Conservation (phyloP, 2,888 invertebrate genomes). For the Ectemnius lituratus region DNA sequence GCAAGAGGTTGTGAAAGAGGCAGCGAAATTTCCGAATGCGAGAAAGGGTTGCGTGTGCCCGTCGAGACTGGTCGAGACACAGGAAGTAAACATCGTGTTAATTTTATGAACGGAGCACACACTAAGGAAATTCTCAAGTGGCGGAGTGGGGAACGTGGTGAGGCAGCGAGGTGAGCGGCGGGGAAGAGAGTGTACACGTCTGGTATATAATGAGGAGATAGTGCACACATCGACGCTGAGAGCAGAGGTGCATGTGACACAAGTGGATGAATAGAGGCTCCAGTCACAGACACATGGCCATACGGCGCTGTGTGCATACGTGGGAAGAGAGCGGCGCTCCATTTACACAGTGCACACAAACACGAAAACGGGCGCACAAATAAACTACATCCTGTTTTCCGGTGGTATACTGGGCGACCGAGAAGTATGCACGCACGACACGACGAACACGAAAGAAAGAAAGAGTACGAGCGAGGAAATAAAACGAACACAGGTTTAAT, state of each 20-base stretch:
- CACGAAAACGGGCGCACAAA: constrained; percentile 46
- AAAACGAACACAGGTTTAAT: constrained; percentile 2
- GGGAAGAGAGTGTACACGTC: too few relatives aligned
- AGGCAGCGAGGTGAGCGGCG: constrained; percentile 9
- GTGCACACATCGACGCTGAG: constrained; percentile 43
- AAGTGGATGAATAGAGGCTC: constrained; percentile 52
- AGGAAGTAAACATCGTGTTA: constrained; percentile 68
- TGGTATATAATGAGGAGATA: constrained; percentile 45
- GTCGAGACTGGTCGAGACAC: constrained; percentile 37
- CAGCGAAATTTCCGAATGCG: background rate
- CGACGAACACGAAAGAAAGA: background rate
- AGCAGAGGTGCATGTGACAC: constrained; percentile 37
- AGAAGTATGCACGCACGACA: background rate
- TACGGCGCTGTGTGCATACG: background rate
- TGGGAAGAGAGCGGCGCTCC: background rate
- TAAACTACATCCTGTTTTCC: constrained; percentile 62
- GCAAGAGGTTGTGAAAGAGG: background rate
- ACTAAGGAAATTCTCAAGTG: constrained; percentile 38
- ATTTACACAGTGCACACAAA: constrained; percentile 26
- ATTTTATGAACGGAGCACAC: constrained; percentile 62
- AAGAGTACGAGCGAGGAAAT: too few relatives aligned
- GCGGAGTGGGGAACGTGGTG: constrained; percentile 12
- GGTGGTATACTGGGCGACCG: background rate
- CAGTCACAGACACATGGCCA: constrained; percentile 40
- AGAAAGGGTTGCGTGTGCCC: constrained; percentile 9